phyloP scores from a whole-genome alignment of 1,140 invertebrate genomes.

The Babylonia areolata region DNA sequence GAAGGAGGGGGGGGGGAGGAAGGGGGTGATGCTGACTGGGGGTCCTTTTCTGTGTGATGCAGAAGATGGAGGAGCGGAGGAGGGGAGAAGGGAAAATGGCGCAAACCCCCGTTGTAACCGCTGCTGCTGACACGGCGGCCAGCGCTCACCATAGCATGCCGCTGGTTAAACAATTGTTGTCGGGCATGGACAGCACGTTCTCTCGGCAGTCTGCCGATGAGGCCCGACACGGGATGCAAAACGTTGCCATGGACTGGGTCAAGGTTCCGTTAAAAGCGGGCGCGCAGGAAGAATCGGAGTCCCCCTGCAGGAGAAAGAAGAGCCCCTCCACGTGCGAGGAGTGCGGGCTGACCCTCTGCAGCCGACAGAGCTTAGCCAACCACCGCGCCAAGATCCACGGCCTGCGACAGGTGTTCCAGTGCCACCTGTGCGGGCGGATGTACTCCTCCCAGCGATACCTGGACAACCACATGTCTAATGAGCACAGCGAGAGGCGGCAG shows the following conservation, averaged over 20 bases:
- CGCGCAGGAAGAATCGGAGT: too few relatives aligned
- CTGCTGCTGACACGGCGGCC: neutral
- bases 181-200: neutral
- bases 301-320: neutral
- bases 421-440: neutral
- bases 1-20: too few relatives aligned
- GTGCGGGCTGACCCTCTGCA: neutral
- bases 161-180: neutral
- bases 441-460: slow-evolving; percentile 22
- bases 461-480: neutral
- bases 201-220: neutral
- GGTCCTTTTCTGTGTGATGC: slow-evolving; percentile 17
- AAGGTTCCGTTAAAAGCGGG: neutral
- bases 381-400: neutral
- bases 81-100: neutral
- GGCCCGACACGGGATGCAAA: too few relatives aligned
- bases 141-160: neutral
- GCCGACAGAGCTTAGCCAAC: slow-evolving; percentile 3
- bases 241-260: neutral
- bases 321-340: neutral
- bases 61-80: neutral
- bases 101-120: neutral
- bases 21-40: neutral
- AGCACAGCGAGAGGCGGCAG: neutral
- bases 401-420: neutral